Conservation (phyloP, 2,113 vertebrate genomes). For the Mobula hypostoma region DNA sequence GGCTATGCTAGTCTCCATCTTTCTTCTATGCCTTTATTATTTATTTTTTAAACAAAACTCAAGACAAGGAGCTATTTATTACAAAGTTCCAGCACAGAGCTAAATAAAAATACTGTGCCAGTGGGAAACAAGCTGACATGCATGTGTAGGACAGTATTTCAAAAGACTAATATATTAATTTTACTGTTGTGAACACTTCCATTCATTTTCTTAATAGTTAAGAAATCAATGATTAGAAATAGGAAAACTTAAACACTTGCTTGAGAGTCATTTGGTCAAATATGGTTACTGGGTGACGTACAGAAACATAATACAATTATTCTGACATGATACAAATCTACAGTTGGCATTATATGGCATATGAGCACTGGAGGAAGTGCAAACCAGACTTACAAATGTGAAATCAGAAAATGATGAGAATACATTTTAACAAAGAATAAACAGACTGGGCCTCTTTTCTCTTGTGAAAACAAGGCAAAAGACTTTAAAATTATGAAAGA, state of each 20-base stretch:
- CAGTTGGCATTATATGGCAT: neutral
- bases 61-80: neutral
- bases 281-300: neutral
- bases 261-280: neutral
- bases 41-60: conserved; percentile 33
- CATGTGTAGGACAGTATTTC: neutral
- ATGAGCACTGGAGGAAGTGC: too few relatives aligned
- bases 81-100: neutral
- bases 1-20: conserved; percentile 6
- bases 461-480: too few relatives aligned
- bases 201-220: neutral
- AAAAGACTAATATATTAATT: neutral
- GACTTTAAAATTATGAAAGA: too few relatives aligned
- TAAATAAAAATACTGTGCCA: neutral
- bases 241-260: neutral
- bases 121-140: neutral
- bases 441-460: too few relatives aligned
- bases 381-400: too few relatives aligned
- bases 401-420: too few relatives aligned
- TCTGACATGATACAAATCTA: neutral
- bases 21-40: conserved; percentile 27
- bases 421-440: too few relatives aligned
- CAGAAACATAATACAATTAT: neutral
- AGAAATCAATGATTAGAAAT: neutral
- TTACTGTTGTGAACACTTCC: neutral